Conservation (phyloP, 2,113 vertebrate genomes). For the Chelonoidis abingdonii region DNA sequence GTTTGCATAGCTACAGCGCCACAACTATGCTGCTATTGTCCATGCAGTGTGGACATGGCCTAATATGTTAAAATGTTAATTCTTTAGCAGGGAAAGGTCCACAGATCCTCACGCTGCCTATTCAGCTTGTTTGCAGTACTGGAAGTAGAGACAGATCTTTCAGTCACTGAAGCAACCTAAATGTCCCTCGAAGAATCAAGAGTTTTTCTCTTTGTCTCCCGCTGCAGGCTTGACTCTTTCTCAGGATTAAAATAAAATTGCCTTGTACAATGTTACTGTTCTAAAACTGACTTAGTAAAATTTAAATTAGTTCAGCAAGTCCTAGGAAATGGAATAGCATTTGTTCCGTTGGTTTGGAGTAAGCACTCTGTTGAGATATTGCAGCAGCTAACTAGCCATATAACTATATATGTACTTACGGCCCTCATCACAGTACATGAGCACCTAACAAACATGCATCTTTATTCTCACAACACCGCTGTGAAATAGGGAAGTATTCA, state of each 20-base stretch:
- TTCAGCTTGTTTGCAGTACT: not conserved
- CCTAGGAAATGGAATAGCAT: not conserved
- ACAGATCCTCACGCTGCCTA: not conserved
- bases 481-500: too few species aligned
- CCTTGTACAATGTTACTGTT: not conserved
- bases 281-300: not conserved
- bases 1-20: too few species aligned
- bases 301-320: not conserved
- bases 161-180: too few species aligned
- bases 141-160: not conserved
- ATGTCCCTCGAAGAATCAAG: not conserved
- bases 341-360: not conserved
- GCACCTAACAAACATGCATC: not conserved
- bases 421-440: not conserved
- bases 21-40: not conserved
- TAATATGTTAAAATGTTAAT: not conserved
- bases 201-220: not conserved
- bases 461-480: too few species aligned
- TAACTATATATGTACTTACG: not conserved
- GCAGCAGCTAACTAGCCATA: not conserved
- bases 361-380: not conserved
- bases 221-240: not conserved
- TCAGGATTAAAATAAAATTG: too few species aligned
- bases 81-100: not conserved
- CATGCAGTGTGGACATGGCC: not conserved